Base-by-base conservation (phyloP, 2,888 invertebrate species). In the Mythimna pallens region DNA sequence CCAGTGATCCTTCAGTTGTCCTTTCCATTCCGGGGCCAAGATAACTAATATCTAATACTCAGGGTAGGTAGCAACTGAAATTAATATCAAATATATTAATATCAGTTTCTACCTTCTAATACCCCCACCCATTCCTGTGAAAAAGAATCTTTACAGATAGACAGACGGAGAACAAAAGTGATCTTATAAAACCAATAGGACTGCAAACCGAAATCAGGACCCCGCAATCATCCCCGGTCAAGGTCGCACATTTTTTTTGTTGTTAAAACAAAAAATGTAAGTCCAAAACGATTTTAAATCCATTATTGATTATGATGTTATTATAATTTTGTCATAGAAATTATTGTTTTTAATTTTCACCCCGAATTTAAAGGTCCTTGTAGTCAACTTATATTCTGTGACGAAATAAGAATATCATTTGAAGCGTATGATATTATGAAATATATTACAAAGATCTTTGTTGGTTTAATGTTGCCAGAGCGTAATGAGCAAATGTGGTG, bases 321-420 rank as follows among this genome's bases (percentile, higher is more conserved):
- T 14, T 30, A 30, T 63, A 34, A 34, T 34, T 57, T 14, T 22
- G 12, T 12, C 12, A 22, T 34, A 5, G n/a, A 10, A 25, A 22
- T 57, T 22, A 6, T 34, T 47, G 34, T 14, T 17, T 22, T 20
- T 40, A 25, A 14, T 57, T 47, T 34, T 7, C 47, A 3, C 43
- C 17, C 5, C 14, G 10, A 14, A 14, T 71, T 54, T 25, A 25
- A 30, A 36, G 34, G 20, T 25, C 22, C 52, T 61, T 67, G 17
- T 43, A 59, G 20, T 0, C 5, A 8, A 62, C 36, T 62, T 34
- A 72, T 68, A 50, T 47, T 34, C 10, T 36, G 47, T 62, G 61
- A 72, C 61, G 43, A 47, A 55, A 55, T 55, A 63, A 36, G 47
- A 47, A 43, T 66, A 58, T 22, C 4, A 12, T 12, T 6, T 20